Percentiles rank a stretch among this genome's conserved stretches.
These are phyloP conservation scores for Crotophaga sulcirostris DNA, from an alignment of 2,113 vertebrate species.

Conservation along the genomic window DNA sequence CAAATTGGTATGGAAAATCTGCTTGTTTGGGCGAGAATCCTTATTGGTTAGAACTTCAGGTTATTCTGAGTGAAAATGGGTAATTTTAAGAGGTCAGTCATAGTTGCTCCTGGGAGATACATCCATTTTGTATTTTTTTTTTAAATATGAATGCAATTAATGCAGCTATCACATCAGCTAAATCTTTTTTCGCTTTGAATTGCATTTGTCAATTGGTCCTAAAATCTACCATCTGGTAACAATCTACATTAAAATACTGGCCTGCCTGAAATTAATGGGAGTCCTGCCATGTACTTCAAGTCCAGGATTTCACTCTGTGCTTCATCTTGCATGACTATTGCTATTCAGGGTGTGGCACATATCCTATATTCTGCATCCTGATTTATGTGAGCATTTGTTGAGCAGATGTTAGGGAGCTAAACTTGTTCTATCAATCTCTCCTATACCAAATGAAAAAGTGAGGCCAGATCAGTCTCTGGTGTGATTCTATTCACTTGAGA, in stretches of 20 bases:
- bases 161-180: neutral
- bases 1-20: neutral
- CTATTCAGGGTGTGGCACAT: constrained; percentile 40
- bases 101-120: neutral
- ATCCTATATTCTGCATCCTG: constrained; percentile 1
- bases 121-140: neutral
- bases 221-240: constrained; percentile 37
- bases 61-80: neutral
- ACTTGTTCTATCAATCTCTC: neutral
- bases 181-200: neutral
- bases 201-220: neutral
- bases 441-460: neutral
- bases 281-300: constrained; percentile 3
- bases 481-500: neutral
- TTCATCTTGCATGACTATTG: constrained; percentile 16
- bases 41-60: neutral
- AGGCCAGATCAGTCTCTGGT: neutral
- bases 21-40: neutral
- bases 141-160: neutral
- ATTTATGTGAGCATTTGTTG: constrained; percentile 53
- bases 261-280: constrained; percentile 6
- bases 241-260: neutral
- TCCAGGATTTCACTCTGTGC: neutral
- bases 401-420: constrained; percentile 26
- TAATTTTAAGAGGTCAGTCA: neutral